Base-by-base conservation (phyloP, 2,888 invertebrate species). In the Melitaea athalia region DNA sequence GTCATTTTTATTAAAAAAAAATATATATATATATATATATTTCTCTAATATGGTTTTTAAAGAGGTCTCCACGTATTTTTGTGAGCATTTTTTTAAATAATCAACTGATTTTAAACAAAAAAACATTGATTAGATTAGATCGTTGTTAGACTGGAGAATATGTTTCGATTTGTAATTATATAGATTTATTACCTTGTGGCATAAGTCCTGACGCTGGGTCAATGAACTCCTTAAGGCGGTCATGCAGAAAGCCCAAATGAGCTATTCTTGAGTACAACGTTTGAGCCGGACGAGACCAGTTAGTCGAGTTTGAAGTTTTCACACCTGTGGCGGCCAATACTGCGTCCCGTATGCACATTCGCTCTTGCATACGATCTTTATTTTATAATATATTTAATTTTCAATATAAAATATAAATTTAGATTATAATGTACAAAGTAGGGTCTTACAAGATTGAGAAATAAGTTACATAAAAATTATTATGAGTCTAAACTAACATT, bases 271-370 rank as follows among this genome's bases (percentile, higher is more conserved):
- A 88, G 50, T 97, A 94, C 78, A 96, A 88, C 91, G 81, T 96
- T 93, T 73, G 95, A 93, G 77, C 94, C 82, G 79, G 95, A 77
- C 92, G 87, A 38, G 89, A 79, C 38, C 79, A 79, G 11, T 67
- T 72, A 38, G 75, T 75, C 6, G 81, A 95, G 77, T 95, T 94
- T 77, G 95, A 95, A 24, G 97, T 96, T 78, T 97, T 96, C 69
- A 99, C 97, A 5, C 99, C 99, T 82, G 98, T 97, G 73, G 98
- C 96, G 0, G 96, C 95, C 79, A 96, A 96, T 61, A 99, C 94
- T 12, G 98, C 94, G 79, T 97, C 98, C 78, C 96, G 95, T 1
- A 97, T 95, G 70, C 86, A 88, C 3, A 80, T 75, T 17, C 86
- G 84, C 72, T 89, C 89, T 31, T 73, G 84, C 5, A 73, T 69